Evolutionary conservation across 2,797 vertebrate species (phyloP).

Genomic region (Harpagifer antarcticus): DNA sequence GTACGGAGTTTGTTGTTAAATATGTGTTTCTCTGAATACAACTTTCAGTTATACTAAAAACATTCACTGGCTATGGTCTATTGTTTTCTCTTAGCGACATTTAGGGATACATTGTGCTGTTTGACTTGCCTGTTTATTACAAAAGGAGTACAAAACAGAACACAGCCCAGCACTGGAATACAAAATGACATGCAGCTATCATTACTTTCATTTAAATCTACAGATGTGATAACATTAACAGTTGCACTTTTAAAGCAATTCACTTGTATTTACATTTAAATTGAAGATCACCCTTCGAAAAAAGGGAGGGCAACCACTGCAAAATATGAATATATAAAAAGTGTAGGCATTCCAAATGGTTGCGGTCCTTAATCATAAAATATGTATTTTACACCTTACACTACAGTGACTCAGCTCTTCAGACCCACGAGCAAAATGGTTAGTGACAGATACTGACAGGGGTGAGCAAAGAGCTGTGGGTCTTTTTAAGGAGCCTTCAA

Average conservation of each 20-base stretch:
- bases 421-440: neutral
- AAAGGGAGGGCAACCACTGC: neutral
- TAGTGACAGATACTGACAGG: neutral
- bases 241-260: neutral
- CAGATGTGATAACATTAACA: neutral
- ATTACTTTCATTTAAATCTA: neutral
- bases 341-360: neutral
- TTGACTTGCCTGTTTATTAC: neutral
- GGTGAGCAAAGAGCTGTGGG: neutral
- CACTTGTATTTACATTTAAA: neutral
- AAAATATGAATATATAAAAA: neutral
- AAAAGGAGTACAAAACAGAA: neutral
- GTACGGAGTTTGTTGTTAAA: neutral
- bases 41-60: neutral
- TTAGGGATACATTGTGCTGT: neutral
- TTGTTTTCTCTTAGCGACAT: neutral
- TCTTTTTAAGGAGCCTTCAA: neutral
- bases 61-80: neutral
- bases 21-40: neutral
- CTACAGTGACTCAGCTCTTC: conserved; percentile 12
- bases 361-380: neutral
- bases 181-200: neutral
- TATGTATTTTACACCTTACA: neutral
- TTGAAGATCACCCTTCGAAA: neutral
- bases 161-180: neutral